phyloP scores from a whole-genome alignment of 1,140 invertebrate genomes.

The Trichonephila inaurata region DNA sequence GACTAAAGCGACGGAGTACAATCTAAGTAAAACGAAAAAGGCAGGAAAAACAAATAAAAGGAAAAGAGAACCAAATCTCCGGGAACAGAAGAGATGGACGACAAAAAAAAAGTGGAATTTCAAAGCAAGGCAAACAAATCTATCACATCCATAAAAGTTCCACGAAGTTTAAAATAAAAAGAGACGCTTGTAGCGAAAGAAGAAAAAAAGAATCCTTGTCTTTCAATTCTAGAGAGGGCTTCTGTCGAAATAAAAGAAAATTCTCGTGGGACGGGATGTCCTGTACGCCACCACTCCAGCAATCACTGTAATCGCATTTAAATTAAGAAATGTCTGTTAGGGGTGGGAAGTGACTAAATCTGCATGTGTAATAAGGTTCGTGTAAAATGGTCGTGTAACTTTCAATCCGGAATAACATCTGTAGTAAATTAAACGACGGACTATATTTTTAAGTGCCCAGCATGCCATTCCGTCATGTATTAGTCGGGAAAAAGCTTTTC shows the following conservation, averaged over 20 bases:
- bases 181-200: not conserved
- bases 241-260: conserved; percentile 21
- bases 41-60: not conserved
- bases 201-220: conserved; percentile 36
- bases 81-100: not conserved
- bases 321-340: conserved; percentile 31
- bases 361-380: conserved; percentile 42
- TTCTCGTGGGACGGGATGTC: conserved; percentile 1
- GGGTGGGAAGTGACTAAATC: not conserved
- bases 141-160: conserved; percentile 67
- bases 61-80: not conserved
- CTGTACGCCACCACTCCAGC: not conserved
- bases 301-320: conserved; percentile 59
- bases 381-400: not conserved
- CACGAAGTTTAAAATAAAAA: conserved; percentile 43
- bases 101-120: conserved; percentile 21
- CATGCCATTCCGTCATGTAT: too few species aligned
- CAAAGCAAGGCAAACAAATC: conserved; percentile 52
- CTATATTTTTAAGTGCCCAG: too few species aligned
- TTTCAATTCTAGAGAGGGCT: not conserved
- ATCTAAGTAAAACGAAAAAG: not conserved
- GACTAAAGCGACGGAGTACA: not conserved
- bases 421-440: not conserved
- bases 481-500: too few species aligned
- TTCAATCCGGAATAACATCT: not conserved